Evolutionary conservation across 53 echinoderm and acorn worm species (phyloP), one percentile per base, ranked within the genome.

Genomic region (Antedon mediterranea): DNA sequence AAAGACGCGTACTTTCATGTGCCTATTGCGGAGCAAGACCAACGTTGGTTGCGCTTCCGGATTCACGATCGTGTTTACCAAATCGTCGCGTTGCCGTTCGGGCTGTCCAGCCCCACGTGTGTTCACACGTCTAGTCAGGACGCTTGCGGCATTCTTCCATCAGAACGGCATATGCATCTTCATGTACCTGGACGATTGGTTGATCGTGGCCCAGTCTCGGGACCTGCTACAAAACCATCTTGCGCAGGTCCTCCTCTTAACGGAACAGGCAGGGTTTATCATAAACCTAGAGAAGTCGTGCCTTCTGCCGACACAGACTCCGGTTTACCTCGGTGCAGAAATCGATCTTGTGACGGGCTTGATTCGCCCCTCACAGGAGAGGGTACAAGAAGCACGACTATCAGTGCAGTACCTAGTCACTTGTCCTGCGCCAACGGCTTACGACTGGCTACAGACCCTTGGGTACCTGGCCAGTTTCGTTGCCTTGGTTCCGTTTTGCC

Each of bases 201-300:
- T n/a, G n/a, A n/a, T n/a, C n/a, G n/a, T 78, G 79, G 75, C 72
- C 79, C n/a, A 80, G 85, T 79, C 28, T 80, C 32, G 34, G n/a
- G n/a, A n/a, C n/a, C n/a, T n/a, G n/a, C n/a, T n/a, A n/a, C n/a
- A n/a, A n/a, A n/a, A n/a, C n/a, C n/a, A n/a, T n/a, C n/a, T n/a
- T n/a, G n/a, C n/a, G n/a, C n/a, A n/a, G n/a, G n/a, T n/a, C n/a
- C n/a, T n/a, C n/a, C n/a, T n/a, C n/a, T n/a, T n/a, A n/a, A n/a
- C n/a, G n/a, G n/a, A n/a, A n/a, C n/a, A n/a, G n/a, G 78, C 5
- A n/a, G n/a, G n/a, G n/a, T n/a, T n/a, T n/a, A n/a, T n/a, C n/a
- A n/a, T n/a, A n/a, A n/a, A n/a, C n/a, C 8, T 28, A 37, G 32
- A 71, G 6, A 77, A 81, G 32, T 85, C 85, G 5, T 74, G 57